Percentiles rank a stretch among this genome's conserved stretches.
Evolutionary conservation across 2,888 invertebrate genomes (phyloP).

Genomic region (Trileptium ribeirensis): DNA sequence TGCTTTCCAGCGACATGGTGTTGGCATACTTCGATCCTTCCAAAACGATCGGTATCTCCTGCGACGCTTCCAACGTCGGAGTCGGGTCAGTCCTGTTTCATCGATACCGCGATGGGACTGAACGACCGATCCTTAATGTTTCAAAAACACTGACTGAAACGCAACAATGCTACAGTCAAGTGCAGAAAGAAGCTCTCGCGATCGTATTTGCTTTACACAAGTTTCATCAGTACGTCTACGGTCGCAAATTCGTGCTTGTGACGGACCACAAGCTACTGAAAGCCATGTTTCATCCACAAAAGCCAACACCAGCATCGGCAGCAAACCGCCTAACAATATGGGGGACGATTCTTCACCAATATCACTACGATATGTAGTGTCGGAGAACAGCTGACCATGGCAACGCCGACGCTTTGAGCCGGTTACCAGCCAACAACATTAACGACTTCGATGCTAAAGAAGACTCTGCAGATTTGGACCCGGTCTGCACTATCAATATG

Average conservation of each 20-base stretch:
- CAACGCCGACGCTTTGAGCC: slow-evolving; percentile 34
- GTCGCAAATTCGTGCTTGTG: slow-evolving; percentile 29
- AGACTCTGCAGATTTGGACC: slow-evolving; percentile 8
- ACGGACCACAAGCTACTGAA: slow-evolving; percentile 35
- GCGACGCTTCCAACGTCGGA: slow-evolving; percentile 19
- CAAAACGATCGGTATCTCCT: not conserved
- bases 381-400: slow-evolving; percentile 25
- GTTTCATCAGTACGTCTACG: slow-evolving; percentile 39
- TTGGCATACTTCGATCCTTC: not conserved
- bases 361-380: not conserved
- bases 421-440: slow-evolving; percentile 12
- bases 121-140: slow-evolving; percentile 36
- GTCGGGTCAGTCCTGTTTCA: slow-evolving; percentile 28
- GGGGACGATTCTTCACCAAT: slow-evolving; percentile 20
- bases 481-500: not conserved
- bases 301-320: slow-evolving; percentile 17
- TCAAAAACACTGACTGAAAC: slow-evolving; percentile 34
- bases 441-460: slow-evolving; percentile 22
- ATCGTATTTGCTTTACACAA: slow-evolving; percentile 37
- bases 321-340: slow-evolving; percentile 27
- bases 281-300: slow-evolving; percentile 30
- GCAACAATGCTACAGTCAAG: slow-evolving; percentile 36
- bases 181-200: slow-evolving; percentile 39
- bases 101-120: slow-evolving; percentile 25
- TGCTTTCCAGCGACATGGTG: not conserved